Evolutionary conservation across 2,113 vertebrate species (phyloP).

Genomic region (Osmerus eperlanus): DNA sequence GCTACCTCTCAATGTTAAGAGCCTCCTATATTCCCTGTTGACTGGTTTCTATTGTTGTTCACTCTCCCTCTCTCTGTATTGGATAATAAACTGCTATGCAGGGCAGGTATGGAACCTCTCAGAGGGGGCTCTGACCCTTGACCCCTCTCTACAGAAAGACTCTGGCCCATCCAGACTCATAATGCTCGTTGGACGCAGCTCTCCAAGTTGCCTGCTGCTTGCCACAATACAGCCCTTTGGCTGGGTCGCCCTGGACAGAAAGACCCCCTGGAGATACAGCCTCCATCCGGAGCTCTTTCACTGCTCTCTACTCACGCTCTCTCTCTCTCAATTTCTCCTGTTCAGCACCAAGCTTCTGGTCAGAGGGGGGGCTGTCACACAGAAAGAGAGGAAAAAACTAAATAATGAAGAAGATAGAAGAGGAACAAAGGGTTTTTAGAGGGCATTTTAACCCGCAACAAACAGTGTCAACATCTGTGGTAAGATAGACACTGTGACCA

Average conservation of each 20-base stretch:
- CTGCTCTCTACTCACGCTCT: constrained; percentile 62
- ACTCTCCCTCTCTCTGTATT: constrained; percentile 19
- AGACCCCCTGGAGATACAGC: constrained; percentile 78
- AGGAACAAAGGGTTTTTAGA: constrained; percentile 86
- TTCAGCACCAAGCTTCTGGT: constrained; percentile 55
- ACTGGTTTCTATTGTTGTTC: constrained; percentile 50
- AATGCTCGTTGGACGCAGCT: constrained; percentile 71
- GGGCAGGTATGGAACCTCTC: constrained; percentile 75
- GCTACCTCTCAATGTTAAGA: constrained; percentile 61
- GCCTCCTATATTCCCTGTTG: constrained; percentile 45
- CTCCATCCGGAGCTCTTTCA: constrained; percentile 84
- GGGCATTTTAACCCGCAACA: constrained; percentile 88
- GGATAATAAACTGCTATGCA: constrained; percentile 36
- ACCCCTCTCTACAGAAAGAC: constrained; percentile 62
- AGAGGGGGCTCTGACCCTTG: constrained; percentile 81
- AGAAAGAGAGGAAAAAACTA: constrained; percentile 68
- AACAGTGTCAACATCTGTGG: constrained; percentile 94
- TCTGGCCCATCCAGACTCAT: constrained; percentile 63
- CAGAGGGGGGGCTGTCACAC: constrained; percentile 47
- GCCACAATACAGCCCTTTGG: constrained; percentile 81
- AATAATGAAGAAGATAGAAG: constrained; percentile 89
- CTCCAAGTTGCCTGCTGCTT: constrained; percentile 89
- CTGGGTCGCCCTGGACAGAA: constrained; percentile 77
- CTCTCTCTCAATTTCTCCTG: constrained; percentile 61
- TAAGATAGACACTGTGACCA: constrained; percentile 67